Evolutionary conservation across 23 tunicate genomes (phyloP).

Genomic region (Trididemnum nubilum): DNA sequence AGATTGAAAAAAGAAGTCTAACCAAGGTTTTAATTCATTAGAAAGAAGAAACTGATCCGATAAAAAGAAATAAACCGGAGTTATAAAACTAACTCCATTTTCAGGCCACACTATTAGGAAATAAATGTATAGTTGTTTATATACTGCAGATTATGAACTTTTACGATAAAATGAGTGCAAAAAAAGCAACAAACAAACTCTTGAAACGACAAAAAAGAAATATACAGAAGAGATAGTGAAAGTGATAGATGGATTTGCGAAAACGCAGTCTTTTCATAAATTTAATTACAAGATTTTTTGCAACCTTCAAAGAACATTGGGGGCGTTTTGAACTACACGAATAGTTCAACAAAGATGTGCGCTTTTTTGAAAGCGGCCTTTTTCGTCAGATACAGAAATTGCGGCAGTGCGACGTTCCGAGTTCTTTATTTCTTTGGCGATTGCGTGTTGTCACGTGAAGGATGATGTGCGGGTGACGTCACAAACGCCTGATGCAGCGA

Average conservation of each 20-base stretch:
- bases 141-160: constrained; percentile 25
- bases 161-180: neutral
- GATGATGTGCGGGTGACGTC: constrained; percentile 33
- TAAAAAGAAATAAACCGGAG: too few relatives aligned
- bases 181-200: neutral
- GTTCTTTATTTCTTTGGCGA: constrained; percentile 54
- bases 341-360: too few relatives aligned
- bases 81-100: constrained; percentile 7
- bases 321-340: too few relatives aligned
- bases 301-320: too few relatives aligned
- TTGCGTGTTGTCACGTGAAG: constrained; percentile 43
- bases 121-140: neutral
- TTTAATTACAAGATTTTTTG: too few relatives aligned
- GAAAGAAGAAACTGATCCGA: too few relatives aligned
- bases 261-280: constrained; percentile 13
- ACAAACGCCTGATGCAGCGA: constrained; percentile 35
- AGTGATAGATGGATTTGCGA: too few relatives aligned
- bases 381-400: too few relatives aligned
- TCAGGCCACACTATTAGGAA: neutral
- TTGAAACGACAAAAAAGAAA: neutral
- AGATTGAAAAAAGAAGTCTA: too few relatives aligned
- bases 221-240: neutral
- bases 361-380: too few relatives aligned
- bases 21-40: too few relatives aligned
- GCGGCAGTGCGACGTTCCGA: constrained; percentile 4